Evolutionary conservation across 2,888 invertebrate species (phyloP), one percentile per base, ranked within the genome.

Genomic region (Ctenicera cuprea): DNA sequence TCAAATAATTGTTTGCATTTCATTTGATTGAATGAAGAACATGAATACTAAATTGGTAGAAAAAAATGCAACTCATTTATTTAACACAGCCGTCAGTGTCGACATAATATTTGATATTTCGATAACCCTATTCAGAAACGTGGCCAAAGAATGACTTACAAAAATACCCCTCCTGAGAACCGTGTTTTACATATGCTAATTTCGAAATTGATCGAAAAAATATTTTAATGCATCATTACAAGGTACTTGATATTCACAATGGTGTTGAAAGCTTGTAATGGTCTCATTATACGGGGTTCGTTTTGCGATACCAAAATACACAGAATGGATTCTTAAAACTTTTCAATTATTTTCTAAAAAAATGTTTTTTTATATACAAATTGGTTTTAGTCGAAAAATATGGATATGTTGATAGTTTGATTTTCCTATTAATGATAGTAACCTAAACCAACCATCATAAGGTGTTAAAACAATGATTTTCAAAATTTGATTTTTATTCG

Each of bases 181-280:
- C 61, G 30, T 64, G 68, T 73, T 71, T 71, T 71, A 69, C 76
- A 76, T 77, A 77, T 77, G 77, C 74, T 74, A 77, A 76, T 76
- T 69, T 59, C 14, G 59, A 63, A 63, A 67, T 70, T 66, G 70
- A 76, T 75, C 50, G 71, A 74, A 77, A 77, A 77, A 76, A 69
- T 73, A 73, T 75, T 74, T 77, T 73, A 77, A 77, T 73, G 68
- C 57, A 67, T 74, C 74, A 72, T 75, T 75, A 69, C 67, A 69
- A 66, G 72, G 67, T 77, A 74, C 74, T 77, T 75, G 71, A 74
- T 73, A 76, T 77, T 74, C 75, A 76, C 67, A 71, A 70, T 59
- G 61, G 72, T 73, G 78, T 73, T 78, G 76, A 76, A 76, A 71
- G 76, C 71, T 71, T 75, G 69, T 75, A 76, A 74, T 76, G 72